Evolutionary conservation across 2,113 vertebrate species (phyloP).

Genomic region (Hippoglossus stenolepis): DNA sequence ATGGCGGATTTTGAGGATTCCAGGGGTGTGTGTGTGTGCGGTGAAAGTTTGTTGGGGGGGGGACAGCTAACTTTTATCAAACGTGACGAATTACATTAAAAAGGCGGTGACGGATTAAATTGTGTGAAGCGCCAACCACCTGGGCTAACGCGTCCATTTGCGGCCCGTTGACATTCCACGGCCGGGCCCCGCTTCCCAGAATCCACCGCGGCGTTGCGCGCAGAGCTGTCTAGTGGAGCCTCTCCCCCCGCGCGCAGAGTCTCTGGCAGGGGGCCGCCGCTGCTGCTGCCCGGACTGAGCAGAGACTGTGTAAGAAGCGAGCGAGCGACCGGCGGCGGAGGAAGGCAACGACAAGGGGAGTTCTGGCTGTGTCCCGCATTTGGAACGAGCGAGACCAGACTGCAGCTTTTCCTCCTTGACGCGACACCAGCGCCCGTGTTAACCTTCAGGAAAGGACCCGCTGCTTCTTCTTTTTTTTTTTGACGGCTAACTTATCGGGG

Average conservation of each 20-base stretch:
- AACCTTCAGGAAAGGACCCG: constrained; percentile 51
- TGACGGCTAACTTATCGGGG: constrained; percentile 37
- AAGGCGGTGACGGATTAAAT: no score
- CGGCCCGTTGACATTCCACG: constrained; percentile 44
- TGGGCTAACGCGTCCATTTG: constrained; percentile 7
- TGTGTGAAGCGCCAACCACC: not conserved
- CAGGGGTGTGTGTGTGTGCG: constrained; percentile 38
- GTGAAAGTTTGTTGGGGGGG: not conserved
- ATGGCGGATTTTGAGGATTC: constrained; percentile 32
- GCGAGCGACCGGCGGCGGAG: constrained; percentile 74
- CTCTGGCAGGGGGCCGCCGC: constrained; percentile 61
- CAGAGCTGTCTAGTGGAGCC: not conserved
- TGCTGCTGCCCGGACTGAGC: constrained; percentile 63
- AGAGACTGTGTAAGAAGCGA: constrained; percentile 71
- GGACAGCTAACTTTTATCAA: no score
- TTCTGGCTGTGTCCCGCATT: constrained; percentile 74
- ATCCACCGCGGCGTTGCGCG: constrained; percentile 51
- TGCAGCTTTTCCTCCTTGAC: constrained; percentile 50
- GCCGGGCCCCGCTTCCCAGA: constrained; percentile 46
- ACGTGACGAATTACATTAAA: fast-evolving
- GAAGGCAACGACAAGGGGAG: constrained; percentile 47
- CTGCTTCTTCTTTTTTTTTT: not conserved
- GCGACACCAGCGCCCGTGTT: constrained; percentile 41
- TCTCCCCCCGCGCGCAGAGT: constrained; percentile 16
- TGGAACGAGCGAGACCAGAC: constrained; percentile 67